Percentiles rank a stretch among this genome's conserved stretches.
These are phyloP conservation scores for Daboia siamensis DNA, from an alignment of 2,113 vertebrate species.

Conservation along the genomic window DNA sequence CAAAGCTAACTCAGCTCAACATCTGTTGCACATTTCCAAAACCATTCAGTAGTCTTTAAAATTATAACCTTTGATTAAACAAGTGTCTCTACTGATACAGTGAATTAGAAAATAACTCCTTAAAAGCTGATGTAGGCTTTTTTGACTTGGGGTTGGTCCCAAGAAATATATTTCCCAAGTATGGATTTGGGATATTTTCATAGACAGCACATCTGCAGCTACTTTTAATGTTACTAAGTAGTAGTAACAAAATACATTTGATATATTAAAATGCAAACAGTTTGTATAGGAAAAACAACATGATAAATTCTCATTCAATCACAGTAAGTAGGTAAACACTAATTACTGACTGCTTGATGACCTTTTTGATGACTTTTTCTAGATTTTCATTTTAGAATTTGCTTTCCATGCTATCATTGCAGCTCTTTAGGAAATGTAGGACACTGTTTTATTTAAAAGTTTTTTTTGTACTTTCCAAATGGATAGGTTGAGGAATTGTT, in stretches of 20 bases:
- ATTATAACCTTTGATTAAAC: slow-evolving; percentile 29
- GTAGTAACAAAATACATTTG: background rate
- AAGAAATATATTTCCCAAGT: background rate
- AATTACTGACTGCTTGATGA: background rate
- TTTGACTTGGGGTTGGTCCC: background rate
- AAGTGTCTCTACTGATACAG: background rate
- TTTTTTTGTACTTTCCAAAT: background rate
- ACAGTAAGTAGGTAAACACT: slow-evolving; percentile 30
- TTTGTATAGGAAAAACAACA: slow-evolving; percentile 31
- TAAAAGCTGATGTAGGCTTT: slow-evolving; percentile 14
- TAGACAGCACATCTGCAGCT: background rate
- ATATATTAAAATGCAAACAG: background rate
- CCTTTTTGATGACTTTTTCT: background rate
- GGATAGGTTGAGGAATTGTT: background rate
- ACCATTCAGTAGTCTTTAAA: slow-evolving; percentile 43
- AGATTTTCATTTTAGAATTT: background rate
- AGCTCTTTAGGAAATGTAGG: background rate
- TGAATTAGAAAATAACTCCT: slow-evolving; percentile 19
- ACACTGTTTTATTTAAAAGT: background rate
- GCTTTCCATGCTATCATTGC: background rate
- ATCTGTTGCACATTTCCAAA: slow-evolving; percentile 57
- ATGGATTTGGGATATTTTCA: background rate
- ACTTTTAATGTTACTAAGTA: background rate
- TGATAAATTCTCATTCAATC: slow-evolving; percentile 32
- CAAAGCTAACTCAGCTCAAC: slow-evolving; percentile 32